Base-by-base conservation (phyloP, 2,888 invertebrate genomes). In the Incurvaria masculella region DNA sequence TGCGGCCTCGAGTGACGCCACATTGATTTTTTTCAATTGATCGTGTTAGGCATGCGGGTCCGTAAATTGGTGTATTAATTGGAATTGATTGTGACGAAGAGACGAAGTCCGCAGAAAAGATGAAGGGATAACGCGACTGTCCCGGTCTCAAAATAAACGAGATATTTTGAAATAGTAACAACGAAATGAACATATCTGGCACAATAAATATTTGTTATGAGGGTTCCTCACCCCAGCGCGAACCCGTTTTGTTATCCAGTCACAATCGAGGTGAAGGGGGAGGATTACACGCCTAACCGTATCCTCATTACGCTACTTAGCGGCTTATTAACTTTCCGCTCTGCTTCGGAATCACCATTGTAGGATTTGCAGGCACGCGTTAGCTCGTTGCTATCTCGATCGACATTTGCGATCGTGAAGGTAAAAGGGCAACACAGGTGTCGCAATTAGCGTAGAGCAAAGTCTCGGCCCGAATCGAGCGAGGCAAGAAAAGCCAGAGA, bases 221-320 rank as follows among this genome's bases (percentile, higher is more conserved):
- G 33, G 33, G 33, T 8, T 33, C 33, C 11, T n/a, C 33, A 33
- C 33, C 33, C 33, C 14, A 33, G 33, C 14, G 33, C 14, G 33
- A 33, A 33, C 33, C 33, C 33, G 33, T 33, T 33, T 8, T 33
- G 33, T 33, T 33, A 33, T 33, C 33, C 33, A 8, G 33, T 33
- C 33, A 33, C 33, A 33, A 33, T 33, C 33, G 33, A 33, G 14
- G 33, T 61, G 61, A 63, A 56, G 59, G 60, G 68, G 67, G 66
- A 56, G 65, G 71, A 72, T 72, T 72, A 72, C 68, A 69, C 66
- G 68, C 63, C 60, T 65, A 66, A 66, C 64, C 61, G 61, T 68
- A 56, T 33, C 33, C 61, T 64, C 66, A 66, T 67, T 65, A 61
- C 49, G 63, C 59, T 64, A 67, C 62, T 72, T 66, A 69, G 63